Evolutionary conservation across 64 coral and sea anemone genomes (phyloP).

Genomic region (Montipora efflorescens): DNA sequence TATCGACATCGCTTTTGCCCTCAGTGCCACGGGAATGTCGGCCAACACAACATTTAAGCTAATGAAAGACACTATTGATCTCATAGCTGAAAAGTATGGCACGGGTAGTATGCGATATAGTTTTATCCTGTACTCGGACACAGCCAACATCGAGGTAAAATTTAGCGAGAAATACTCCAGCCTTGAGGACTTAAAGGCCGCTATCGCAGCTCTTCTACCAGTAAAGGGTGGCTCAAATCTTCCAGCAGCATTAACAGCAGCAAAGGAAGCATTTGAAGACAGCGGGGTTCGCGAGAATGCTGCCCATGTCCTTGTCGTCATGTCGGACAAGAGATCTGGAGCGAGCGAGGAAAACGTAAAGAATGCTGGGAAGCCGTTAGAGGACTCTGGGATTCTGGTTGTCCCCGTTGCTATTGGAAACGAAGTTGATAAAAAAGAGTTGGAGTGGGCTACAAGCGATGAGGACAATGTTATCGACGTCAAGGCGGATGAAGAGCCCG

Average conservation of each 20-base stretch:
- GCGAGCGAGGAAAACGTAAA: slow-evolving; percentile 48
- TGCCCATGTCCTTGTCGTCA: slow-evolving; percentile 63
- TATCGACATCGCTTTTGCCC: slow-evolving; percentile 59
- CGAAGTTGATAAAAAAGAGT: slow-evolving; percentile 24
- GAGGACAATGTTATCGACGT: slow-evolving; percentile 41
- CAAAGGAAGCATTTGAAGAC: slow-evolving; percentile 14
- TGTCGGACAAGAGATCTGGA: slow-evolving; percentile 73
- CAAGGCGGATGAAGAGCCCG: slow-evolving; percentile 31
- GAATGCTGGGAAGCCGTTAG: slow-evolving; percentile 15
- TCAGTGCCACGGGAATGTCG: slow-evolving; percentile 47
- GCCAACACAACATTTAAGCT: slow-evolving; percentile 30
- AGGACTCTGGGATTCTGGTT: slow-evolving; percentile 67
- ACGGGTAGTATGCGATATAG: slow-evolving; percentile 40
- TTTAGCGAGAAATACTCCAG: slow-evolving; percentile 42
- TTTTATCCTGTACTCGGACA: slow-evolving; percentile 15
- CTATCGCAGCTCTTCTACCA: neutral
- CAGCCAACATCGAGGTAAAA: neutral
- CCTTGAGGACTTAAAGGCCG: neutral
- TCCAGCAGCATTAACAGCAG: neutral
- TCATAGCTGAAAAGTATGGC: slow-evolving; percentile 43
- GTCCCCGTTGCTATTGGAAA: slow-evolving; percentile 82
- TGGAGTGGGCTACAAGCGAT: slow-evolving; percentile 25
- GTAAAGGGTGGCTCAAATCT: neutral
- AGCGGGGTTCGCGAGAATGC: slow-evolving; percentile 27
- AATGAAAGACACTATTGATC: slow-evolving; percentile 63